Evolutionary conservation across 2,888 invertebrate species (phyloP).

Genomic region (Antheraea assamensis): DNA sequence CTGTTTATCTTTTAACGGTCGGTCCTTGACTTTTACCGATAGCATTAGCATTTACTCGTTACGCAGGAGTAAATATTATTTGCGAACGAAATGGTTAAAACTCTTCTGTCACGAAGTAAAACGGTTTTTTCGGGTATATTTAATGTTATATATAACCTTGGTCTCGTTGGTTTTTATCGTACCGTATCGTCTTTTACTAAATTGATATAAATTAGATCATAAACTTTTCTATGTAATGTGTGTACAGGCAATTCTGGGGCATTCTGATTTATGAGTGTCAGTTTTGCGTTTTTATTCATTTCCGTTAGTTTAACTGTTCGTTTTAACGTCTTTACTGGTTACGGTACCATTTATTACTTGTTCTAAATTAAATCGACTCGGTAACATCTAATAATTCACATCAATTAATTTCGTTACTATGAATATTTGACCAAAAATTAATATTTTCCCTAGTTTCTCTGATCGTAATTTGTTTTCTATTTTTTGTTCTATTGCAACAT

Average conservation of each 20-base stretch:
- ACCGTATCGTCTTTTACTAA: conserved; percentile 38
- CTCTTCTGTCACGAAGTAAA: conserved; percentile 60
- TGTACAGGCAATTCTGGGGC: conserved; percentile 31
- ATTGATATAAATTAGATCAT: conserved; percentile 39
- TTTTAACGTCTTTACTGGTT: conserved; percentile 27
- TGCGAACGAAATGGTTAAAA: conserved; percentile 51
- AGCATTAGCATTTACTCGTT: conserved; percentile 59
- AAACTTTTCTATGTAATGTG: conserved; percentile 34
- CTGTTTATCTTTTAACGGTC: conserved; percentile 46
- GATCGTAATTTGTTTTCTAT: not conserved
- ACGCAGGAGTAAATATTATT: conserved; percentile 51
- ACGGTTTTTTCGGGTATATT: conserved; percentile 34
- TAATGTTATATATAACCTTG: conserved; percentile 56
- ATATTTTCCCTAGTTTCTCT: too few relatives aligned
- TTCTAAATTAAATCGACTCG: not conserved
- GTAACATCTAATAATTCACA: not conserved
- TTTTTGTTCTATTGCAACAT: not conserved
- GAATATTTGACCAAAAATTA: too few relatives aligned
- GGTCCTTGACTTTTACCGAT: conserved; percentile 57
- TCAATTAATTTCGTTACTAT: not conserved
- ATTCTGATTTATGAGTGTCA: conserved; percentile 38
- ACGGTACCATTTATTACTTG: not conserved
- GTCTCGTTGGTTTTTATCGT: conserved; percentile 37
- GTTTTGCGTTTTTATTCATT: conserved; percentile 33
- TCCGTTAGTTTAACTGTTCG: conserved; percentile 34